Evolutionary conservation across 2,113 vertebrate genomes (phyloP), one percentile per base, ranked within the genome.

Genomic region (Salvelinus sp.): DNA sequence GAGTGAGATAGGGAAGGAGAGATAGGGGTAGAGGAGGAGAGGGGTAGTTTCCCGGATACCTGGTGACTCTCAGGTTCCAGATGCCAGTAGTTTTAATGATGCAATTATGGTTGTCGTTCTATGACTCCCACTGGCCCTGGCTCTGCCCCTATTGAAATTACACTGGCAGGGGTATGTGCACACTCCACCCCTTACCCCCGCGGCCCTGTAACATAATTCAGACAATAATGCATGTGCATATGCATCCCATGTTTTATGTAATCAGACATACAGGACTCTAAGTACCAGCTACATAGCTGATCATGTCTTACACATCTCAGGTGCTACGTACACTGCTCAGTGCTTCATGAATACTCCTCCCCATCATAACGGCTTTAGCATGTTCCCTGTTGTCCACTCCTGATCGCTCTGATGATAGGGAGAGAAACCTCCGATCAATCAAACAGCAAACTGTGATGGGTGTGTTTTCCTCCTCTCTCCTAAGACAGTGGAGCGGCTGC

Each of bases 61-160:
- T 65, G 28, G 83, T 85, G 80, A 81, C 87, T 72, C 84, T 84
- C 77, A 63, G 82, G 81, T 83, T 89, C 88, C 88, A 91, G 85
- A 88, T 91, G 91, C 83, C 87, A 86, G 72, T 76, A 74, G 75
- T 86, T 83, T 90, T 88, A 88, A 90, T 85, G 86, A 77, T 78
- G 86, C 84, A 85, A 88, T 90, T 86, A 89, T 87, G 71, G 81
- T 73, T 1, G 68, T 80, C 58, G 20, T 71, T 72, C 77, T 79
- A 77, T 30, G 76, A 78, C 73, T 87, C 87, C 77, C 79, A 78
- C 79, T 82, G 87, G 88, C 82, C 83, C 81, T 82, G 70, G 76
- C 38, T 76, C 77, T 80, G 63, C n/a, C n/a, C 67, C 77, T 23
- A 2, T 60, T 60, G 69, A 82, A 75, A 58, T 63, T 25, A 23